Percentiles rank a stretch among this genome's conserved stretches.
Conservation (phyloP, 2,888 invertebrate genomes). For the Xestia c-nigrum region DNA sequence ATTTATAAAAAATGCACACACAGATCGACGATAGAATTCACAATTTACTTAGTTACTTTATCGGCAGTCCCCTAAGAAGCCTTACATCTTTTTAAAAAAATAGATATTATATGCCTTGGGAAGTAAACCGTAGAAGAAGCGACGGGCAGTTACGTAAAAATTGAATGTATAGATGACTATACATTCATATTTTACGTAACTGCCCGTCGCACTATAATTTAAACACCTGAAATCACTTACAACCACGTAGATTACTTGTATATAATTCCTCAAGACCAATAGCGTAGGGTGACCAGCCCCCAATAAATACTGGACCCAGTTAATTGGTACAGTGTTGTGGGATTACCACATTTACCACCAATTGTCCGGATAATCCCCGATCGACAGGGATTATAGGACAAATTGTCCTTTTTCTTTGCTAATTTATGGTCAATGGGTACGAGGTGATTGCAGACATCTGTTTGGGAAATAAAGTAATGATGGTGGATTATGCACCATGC, state of each 20-base stretch:
- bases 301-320: conserved; percentile 75
- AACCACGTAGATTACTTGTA: conserved; percentile 31
- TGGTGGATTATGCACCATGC: neutral
- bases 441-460: conserved; percentile 54
- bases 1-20: too few species aligned
- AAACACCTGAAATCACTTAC: conserved; percentile 50
- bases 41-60: too few species aligned
- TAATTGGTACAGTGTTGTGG: conserved; percentile 72
- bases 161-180: too few species aligned
- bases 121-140: neutral
- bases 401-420: conserved; percentile 70
- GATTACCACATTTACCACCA: conserved; percentile 78
- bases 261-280: conserved; percentile 65
- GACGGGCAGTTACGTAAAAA: too few species aligned
- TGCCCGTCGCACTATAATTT: conserved; percentile 12
- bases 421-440: conserved; percentile 73
- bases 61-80: too few species aligned
- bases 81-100: too few species aligned
- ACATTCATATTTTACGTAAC: neutral
- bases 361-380: conserved; percentile 80
- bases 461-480: conserved; percentile 31
- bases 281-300: conserved; percentile 70
- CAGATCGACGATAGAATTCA: too few species aligned
- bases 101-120: neutral
- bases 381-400: conserved; percentile 80